Evolutionary conservation across 1,140 invertebrate genomes (phyloP).

Genomic region (Sarcophaga peregrina): DNA sequence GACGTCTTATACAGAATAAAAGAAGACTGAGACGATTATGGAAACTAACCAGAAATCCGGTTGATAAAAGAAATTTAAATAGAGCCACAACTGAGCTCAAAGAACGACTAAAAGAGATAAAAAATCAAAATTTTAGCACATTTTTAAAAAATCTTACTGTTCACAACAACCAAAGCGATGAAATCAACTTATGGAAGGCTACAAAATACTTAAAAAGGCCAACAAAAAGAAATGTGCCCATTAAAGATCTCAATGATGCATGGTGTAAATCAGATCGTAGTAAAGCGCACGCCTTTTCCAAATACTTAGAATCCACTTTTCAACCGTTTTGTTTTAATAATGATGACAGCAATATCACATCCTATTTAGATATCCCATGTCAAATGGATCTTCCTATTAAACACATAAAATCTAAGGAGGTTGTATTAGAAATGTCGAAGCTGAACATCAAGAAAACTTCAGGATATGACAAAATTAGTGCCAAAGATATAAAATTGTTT

Average conservation of each 20-base stretch:
- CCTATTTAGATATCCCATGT: not conserved
- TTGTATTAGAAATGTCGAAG: conserved; percentile 45
- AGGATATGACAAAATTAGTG: conserved; percentile 44
- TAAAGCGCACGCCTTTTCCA: conserved; percentile 44
- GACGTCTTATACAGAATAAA: conserved; percentile 44
- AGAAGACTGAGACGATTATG: conserved; percentile 40
- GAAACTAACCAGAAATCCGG: conserved; percentile 16
- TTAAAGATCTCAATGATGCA: conserved; percentile 20
- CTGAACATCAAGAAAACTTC: conserved; percentile 49
- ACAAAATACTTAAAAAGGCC: conserved; percentile 44
- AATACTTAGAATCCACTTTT: conserved; percentile 42
- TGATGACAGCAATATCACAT: conserved; percentile 11
- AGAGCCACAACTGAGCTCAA: conserved; percentile 41
- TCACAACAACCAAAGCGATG: conserved; percentile 13
- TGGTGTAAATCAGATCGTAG: conserved; percentile 43
- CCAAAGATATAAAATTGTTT: conserved; percentile 38
- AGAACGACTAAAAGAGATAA: conserved; percentile 30
- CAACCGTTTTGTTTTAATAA: conserved; percentile 27
- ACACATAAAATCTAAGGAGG: conserved; percentile 39
- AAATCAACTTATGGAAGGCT: conserved; percentile 41
- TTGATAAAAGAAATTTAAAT: conserved; percentile 47
- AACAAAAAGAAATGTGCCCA: conserved; percentile 37
- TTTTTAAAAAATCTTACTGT: conserved; percentile 42
- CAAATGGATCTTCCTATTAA: conserved; percentile 18
- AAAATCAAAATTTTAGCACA: conserved; percentile 18